These are phyloP conservation scores for Lochmaea capreae DNA, from an alignment of 2,888 invertebrate genomes.

Conservation along the genomic window DNA sequence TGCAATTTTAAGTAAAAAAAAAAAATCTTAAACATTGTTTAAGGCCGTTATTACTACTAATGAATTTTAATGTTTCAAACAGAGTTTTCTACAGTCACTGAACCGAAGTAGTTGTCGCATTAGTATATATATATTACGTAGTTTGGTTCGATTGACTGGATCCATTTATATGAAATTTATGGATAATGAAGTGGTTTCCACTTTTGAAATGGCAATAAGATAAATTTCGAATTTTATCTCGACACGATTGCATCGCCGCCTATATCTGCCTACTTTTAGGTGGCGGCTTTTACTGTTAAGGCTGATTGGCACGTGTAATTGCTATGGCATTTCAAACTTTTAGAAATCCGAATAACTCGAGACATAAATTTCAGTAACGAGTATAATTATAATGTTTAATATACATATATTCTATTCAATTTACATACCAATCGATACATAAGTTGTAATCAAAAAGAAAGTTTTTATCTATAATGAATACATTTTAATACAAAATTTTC, in stretches of 20 bases:
- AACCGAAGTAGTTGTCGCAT: constrained; percentile 28
- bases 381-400: background rate
- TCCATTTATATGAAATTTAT: constrained; percentile 50
- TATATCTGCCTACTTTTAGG: constrained; percentile 17
- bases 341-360: background rate
- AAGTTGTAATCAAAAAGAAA: no score
- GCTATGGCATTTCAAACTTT: constrained; percentile 5
- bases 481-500: no score
- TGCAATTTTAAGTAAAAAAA: background rate
- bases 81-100: constrained; percentile 14
- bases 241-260: constrained; percentile 32
- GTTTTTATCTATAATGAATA: no score
- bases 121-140: constrained; percentile 14
- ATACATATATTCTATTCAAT: background rate
- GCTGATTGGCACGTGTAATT: constrained; percentile 1
- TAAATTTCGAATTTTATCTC: constrained; percentile 42
- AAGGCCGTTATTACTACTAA: background rate
- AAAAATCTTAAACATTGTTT: background rate
- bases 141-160: constrained; percentile 42
- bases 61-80: background rate
- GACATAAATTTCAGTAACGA: background rate
- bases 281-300: constrained; percentile 19
- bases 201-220: constrained; percentile 39
- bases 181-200: constrained; percentile 48
- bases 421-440: background rate